Base-by-base conservation (phyloP, 2,797 vertebrate species). In the Xerus rutilus region DNA sequence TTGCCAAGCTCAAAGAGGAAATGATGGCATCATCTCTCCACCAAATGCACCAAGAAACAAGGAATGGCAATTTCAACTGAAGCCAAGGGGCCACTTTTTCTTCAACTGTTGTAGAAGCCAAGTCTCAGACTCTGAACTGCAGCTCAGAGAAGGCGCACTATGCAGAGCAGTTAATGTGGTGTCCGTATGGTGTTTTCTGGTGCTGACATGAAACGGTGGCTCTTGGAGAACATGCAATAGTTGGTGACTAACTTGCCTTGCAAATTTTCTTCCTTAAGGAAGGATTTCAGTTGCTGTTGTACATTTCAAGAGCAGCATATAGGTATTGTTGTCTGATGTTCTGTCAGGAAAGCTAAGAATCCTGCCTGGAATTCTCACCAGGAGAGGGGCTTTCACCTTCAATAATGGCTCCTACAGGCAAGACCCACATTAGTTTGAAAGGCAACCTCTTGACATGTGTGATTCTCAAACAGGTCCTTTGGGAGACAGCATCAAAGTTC, bases 1-100 rank as follows among this genome's bases (percentile, higher is more conserved):
- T 47, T 49, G 59, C 94, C 92, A 73, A 92, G 57, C 81, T 93
- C 86, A 25, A 78, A 95, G 65, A 81, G 76, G 76, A 89, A 83
- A 65, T 65, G 72, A 85, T 21, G 49, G 70, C 72, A 17, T 14
- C 5, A 62, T 45, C 30, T 14, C 32, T 45, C 79, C 78, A 47
- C 30, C 9, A 81, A 81, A 35, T 17, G 30, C 23, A 3, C 79
- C 28, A 28, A 64, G 79, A 89, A 76, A 64, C n/a, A 69, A 74
- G 79, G 65, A 77, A 83, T 73, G 35, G 57, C 43, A 6, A 64
- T 67, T 87, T 65, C 59, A 32, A 47, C 69, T 32, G 82, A 88
- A 95, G 32, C 62, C 70, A 65, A 64, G 88, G 47, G 32, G 70
- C 69, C n/a, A 15, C 62, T 25, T 82, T 45, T 88, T 67, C 91